A percentile compares a stretch with the other conserved stretches of the same genome.
phyloP scores from a whole-genome alignment of 2,888 invertebrate species.

The Petrolisthes manimaculis region DNA sequence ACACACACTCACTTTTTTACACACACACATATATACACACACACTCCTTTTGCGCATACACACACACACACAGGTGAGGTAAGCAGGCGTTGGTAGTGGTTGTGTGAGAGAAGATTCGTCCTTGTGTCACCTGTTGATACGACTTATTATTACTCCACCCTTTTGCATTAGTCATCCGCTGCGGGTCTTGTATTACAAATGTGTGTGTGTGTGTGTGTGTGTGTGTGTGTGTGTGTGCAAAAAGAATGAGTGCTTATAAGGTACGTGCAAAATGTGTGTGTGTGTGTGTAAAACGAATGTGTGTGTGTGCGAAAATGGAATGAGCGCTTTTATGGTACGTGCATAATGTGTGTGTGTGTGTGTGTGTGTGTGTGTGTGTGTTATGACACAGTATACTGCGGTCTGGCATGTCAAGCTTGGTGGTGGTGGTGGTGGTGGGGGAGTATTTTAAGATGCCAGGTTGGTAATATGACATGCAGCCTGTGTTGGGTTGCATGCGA shows the following conservation, averaged over 20 bases:
- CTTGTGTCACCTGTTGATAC: constrained; percentile 27
- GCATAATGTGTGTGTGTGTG: not conserved
- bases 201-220: constrained; percentile 17
- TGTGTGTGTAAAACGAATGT: not conserved
- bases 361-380: not conserved
- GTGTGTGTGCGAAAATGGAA: not conserved
- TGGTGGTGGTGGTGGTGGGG: no score
- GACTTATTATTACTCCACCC: not conserved
- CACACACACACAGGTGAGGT: no score
- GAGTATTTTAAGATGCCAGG: no score
- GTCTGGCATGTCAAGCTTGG: no score
- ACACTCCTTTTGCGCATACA: not conserved
- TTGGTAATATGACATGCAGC: no score
- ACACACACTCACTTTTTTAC: not conserved
- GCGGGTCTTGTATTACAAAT: not conserved
- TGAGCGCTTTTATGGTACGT: no score
- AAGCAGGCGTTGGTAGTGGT: not conserved
- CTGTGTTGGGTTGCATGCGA: not conserved
- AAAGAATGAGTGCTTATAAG: not conserved
- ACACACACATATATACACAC: not conserved
- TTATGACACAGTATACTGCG: not conserved
- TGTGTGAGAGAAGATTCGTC: not conserved
- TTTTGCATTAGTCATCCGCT: constrained; percentile 4
- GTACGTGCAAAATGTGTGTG: not conserved
- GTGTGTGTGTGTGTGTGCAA: constrained; percentile 12